Conservation (phyloP, 2,113 vertebrate genomes). For the Elgaria multicarinata region DNA sequence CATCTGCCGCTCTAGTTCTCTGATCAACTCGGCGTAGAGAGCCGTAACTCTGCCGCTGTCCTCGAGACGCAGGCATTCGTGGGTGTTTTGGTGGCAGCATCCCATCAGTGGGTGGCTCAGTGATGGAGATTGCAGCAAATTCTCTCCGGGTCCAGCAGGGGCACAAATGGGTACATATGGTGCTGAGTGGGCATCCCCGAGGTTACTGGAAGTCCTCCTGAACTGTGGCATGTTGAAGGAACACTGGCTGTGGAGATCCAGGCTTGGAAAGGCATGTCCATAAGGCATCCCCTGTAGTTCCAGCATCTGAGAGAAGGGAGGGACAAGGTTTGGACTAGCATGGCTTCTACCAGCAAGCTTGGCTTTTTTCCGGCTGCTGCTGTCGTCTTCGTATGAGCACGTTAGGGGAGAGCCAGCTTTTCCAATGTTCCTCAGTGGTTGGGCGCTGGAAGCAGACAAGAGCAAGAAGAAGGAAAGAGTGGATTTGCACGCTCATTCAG, state of each 20-base stretch:
- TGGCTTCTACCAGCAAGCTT: neutral
- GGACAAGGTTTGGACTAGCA: neutral
- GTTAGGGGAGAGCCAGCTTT: neutral
- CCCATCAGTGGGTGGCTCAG: neutral
- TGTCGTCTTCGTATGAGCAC: neutral
- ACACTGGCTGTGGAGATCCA: neutral
- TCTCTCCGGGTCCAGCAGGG: neutral
- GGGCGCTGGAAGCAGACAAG: slow-evolving; percentile 14
- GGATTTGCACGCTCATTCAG: neutral
- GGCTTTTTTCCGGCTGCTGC: neutral
- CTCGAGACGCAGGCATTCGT: neutral
- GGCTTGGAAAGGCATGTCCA: neutral
- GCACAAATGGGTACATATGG: neutral
- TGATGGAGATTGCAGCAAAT: neutral
- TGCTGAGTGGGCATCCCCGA: neutral
- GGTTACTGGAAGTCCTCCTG: neutral
- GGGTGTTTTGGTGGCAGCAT: neutral
- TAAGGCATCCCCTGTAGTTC: neutral
- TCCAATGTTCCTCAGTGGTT: neutral
- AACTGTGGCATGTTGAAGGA: neutral
- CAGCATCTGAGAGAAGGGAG: neutral
- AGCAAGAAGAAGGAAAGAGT: neutral
- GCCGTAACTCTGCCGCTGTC: slow-evolving; percentile 19
- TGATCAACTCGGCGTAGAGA: slow-evolving; percentile 49
- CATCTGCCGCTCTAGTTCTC: slow-evolving; percentile 54